phyloP scores from a whole-genome alignment of 2,113 vertebrate species.

The Nettapus auritus region DNA sequence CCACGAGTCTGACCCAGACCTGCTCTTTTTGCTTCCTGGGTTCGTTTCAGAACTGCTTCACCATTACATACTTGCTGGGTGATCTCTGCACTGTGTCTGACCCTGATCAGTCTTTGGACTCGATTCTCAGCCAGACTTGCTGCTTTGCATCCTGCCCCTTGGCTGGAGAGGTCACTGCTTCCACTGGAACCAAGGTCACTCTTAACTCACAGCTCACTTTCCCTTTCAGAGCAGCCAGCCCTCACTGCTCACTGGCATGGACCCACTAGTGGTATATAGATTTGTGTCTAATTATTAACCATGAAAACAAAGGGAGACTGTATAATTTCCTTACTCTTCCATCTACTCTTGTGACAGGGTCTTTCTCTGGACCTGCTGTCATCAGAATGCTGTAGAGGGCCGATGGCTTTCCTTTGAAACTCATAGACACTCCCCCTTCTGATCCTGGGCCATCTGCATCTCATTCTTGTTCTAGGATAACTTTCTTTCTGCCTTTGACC shows the following conservation, averaged over 20 bases:
- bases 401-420: neutral
- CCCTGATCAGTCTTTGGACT: neutral
- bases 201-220: neutral
- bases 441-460: neutral
- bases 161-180: neutral
- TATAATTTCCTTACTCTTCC: neutral
- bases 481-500: neutral
- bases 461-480: neutral
- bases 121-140: rapidly evolving
- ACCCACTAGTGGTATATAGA: no score
- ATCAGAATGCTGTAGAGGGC: neutral
- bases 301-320: neutral
- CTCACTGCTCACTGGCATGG: neutral
- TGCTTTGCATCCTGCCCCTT: neutral
- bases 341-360: neutral
- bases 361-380: neutral
- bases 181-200: rapidly evolving
- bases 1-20: rapidly evolving
- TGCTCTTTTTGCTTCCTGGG: rapidly evolving
- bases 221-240: neutral
- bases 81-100: neutral
- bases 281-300: neutral
- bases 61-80: neutral
- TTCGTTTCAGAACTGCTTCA: neutral
- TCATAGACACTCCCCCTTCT: neutral